Conservation (phyloP, 2,888 invertebrate genomes). For the Craniophora ligustri region DNA sequence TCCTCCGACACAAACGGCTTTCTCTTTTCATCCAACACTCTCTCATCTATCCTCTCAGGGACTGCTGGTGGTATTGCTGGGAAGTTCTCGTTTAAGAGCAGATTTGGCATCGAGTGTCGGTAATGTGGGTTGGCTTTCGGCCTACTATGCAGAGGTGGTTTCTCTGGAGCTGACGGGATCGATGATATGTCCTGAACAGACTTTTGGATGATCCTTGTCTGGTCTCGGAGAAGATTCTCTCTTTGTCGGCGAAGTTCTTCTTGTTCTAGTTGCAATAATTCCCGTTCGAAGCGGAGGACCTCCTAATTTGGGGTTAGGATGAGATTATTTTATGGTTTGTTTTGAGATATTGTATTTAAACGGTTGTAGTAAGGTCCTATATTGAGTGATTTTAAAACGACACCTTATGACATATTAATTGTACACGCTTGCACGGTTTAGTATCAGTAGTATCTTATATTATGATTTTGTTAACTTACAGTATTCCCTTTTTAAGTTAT, state of each 20-base stretch:
- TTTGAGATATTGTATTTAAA: neutral
- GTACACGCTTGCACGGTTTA: slow-evolving; percentile 30
- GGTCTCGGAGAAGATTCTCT: slow-evolving; percentile 91
- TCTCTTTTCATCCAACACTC: slow-evolving; percentile 73
- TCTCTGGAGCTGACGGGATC: slow-evolving; percentile 71
- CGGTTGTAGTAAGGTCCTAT: slow-evolving; percentile 31
- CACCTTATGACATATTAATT: neutral
- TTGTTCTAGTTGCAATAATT: slow-evolving; percentile 92
- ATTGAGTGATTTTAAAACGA: neutral
- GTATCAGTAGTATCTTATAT: slow-evolving; percentile 7
- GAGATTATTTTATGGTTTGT: slow-evolving; percentile 13
- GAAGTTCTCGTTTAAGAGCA: slow-evolving; percentile 75
- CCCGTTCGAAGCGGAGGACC: slow-evolving; percentile 93
- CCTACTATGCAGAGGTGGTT: slow-evolving; percentile 69
- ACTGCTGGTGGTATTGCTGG: slow-evolving; percentile 63
- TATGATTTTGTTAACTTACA: slow-evolving; percentile 19
- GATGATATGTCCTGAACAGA: slow-evolving; percentile 90
- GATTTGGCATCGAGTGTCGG: slow-evolving; percentile 86
- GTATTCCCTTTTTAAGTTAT: neutral
- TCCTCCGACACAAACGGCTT: slow-evolving; percentile 85
- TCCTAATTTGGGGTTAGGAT: slow-evolving; percentile 80
- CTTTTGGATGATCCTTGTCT: slow-evolving; percentile 88
- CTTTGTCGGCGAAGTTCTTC: slow-evolving; percentile 93
- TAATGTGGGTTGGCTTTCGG: slow-evolving; percentile 69
- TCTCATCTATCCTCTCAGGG: slow-evolving; percentile 60